phyloP scores from a whole-genome alignment of 2,888 invertebrate genomes.

The Lochmaea crataegi region DNA sequence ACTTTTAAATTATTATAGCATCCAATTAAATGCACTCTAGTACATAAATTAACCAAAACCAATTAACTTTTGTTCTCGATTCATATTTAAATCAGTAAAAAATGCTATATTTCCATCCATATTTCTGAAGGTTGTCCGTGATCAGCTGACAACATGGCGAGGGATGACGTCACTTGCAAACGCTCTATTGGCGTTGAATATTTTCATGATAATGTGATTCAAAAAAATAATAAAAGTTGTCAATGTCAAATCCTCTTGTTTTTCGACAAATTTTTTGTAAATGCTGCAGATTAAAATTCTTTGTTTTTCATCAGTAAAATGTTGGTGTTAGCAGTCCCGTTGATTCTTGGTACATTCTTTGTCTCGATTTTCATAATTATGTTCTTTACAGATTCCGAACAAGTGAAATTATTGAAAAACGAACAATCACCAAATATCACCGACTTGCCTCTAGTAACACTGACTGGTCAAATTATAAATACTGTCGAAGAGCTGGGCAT shows the following conservation, averaged over 20 bases:
- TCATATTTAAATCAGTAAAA: no score
- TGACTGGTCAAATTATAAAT: slow-evolving; percentile 54
- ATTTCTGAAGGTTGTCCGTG: no score
- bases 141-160: neutral
- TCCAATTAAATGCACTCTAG: no score
- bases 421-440: slow-evolving; percentile 45
- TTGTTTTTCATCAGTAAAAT: slow-evolving; percentile 33
- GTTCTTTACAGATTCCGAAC: slow-evolving; percentile 52
- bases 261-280: slow-evolving; percentile 21
- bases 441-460: slow-evolving; percentile 54
- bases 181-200: no score
- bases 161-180: no score
- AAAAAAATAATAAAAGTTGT: slow-evolving; percentile 16
- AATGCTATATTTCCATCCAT: no score
- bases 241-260: slow-evolving; percentile 35
- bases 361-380: slow-evolving; percentile 56
- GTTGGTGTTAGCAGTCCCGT: slow-evolving; percentile 50
- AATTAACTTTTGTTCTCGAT: no score
- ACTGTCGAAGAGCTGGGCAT: slow-evolving; percentile 58
- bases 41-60: no score
- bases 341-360: slow-evolving; percentile 53
- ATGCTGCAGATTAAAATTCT: slow-evolving; percentile 24
- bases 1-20: no score
- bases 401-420: slow-evolving; percentile 47
- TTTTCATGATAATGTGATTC: neutral